Evolutionary conservation across 2,797 vertebrate genomes (phyloP).

Genomic region (Takifugu ocellatus): DNA sequence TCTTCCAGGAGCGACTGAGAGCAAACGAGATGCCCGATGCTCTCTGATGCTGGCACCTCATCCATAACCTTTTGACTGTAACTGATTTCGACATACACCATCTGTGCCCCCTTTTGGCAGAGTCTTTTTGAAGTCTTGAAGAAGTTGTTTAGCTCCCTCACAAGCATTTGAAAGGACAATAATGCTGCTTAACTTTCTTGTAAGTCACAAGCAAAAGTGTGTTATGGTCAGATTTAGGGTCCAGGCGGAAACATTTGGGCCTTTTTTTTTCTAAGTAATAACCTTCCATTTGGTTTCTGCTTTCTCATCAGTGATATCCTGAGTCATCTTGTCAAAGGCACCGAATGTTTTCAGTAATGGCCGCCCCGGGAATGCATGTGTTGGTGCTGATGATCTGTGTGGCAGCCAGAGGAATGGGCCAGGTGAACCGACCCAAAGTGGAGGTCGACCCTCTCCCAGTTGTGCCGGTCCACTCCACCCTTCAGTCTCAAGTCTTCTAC

Average conservation of each 20-base stretch:
- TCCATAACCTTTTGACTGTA: conserved; percentile 47
- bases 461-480: conserved; percentile 43
- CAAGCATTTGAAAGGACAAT: conserved; percentile 37
- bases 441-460: conserved; percentile 20
- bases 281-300: conserved; percentile 13
- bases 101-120: conserved; percentile 59
- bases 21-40: conserved; percentile 33
- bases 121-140: conserved; percentile 68
- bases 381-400: conserved; percentile 77
- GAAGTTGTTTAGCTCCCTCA: conserved; percentile 45
- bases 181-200: conserved; percentile 18
- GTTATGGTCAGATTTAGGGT: conserved; percentile 4
- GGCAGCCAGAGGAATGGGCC: conserved; percentile 75
- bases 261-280: conserved; percentile 4
- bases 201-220: neutral
- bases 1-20: conserved; percentile 45
- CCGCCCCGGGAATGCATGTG: conserved; percentile 64
- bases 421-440: conserved; percentile 68
- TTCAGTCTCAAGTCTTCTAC: conserved; percentile 43
- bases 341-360: conserved; percentile 75
- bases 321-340: conserved; percentile 56
- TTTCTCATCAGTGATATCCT: conserved; percentile 34
- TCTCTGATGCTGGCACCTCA: conserved; percentile 24
- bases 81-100: conserved; percentile 61
- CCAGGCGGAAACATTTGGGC: neutral